phyloP scores from a whole-genome alignment of 2,888 invertebrate species.

The Punctoribates punctum region DNA sequence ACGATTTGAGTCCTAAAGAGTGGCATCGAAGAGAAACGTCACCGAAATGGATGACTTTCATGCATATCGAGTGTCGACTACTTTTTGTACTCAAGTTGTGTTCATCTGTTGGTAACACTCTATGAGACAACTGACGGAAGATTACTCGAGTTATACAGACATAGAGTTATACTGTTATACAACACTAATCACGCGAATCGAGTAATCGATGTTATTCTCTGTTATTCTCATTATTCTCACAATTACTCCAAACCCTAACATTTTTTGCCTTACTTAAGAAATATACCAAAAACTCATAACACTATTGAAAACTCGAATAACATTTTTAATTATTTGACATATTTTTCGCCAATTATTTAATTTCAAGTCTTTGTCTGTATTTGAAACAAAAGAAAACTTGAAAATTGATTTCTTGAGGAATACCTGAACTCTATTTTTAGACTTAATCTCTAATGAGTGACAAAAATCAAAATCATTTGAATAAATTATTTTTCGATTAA shows the following conservation, averaged over 20 bases:
- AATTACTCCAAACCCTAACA: not conserved
- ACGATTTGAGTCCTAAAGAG: not conserved
- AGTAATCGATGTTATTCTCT: conserved; percentile 17
- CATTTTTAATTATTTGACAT: too few relatives aligned
- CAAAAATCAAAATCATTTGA: too few relatives aligned
- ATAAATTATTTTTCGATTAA: too few relatives aligned
- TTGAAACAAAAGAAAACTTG: too few relatives aligned
- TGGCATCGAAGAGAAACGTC: too few relatives aligned
- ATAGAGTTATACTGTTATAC: conserved; percentile 12
- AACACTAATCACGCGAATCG: not conserved
- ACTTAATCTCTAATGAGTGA: too few relatives aligned
- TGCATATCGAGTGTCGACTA: not conserved
- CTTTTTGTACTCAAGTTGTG: too few relatives aligned
- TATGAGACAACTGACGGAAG: conserved; percentile 32
- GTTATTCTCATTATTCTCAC: too few relatives aligned
- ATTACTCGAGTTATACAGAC: conserved; percentile 17
- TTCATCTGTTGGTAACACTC: conserved; percentile 1
- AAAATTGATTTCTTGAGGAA: too few relatives aligned
- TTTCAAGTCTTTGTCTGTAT: too few relatives aligned
- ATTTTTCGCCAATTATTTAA: too few relatives aligned
- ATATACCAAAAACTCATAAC: not conserved
- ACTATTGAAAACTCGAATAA: not conserved
- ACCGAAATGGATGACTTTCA: not conserved
- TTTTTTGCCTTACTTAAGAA: not conserved
- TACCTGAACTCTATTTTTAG: too few relatives aligned